phyloP scores from a whole-genome alignment of 2,797 vertebrate species.

The Triplophysa yarkandensis region DNA sequence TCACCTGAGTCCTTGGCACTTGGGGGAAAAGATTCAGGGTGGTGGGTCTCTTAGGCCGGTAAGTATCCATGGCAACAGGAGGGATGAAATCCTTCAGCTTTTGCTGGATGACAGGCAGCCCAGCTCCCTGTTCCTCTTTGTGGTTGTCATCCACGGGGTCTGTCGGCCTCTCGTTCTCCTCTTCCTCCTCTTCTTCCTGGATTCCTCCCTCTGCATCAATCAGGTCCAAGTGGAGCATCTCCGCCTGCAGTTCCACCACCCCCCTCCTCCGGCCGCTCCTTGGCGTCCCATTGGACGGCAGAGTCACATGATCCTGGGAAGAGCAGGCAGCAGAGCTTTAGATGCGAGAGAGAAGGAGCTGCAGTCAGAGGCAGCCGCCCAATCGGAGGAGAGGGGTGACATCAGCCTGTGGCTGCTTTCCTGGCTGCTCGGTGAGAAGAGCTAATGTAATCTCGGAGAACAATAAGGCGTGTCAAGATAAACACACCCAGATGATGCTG shows the following conservation, averaged over 20 bases:
- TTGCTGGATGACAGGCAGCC: conserved; percentile 61
- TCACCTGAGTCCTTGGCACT: conserved; percentile 93
- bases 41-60: conserved; percentile 93
- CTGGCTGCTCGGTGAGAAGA: conserved; percentile 50
- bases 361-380: conserved; percentile 58
- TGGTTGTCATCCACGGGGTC: conserved; percentile 56
- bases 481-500: conserved; percentile 4
- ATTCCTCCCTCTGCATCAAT: conserved; percentile 82
- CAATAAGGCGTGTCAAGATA: conserved; percentile 51
- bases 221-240: conserved; percentile 89
- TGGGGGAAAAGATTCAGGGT: conserved; percentile 95
- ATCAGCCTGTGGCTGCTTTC: conserved; percentile 64
- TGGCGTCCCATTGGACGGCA: conserved; percentile 69
- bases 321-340: conserved; percentile 60
- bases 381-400: conserved; percentile 73
- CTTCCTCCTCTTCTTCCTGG: conserved; percentile 64
- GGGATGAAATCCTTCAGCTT: conserved; percentile 61
- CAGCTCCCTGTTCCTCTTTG: conserved; percentile 55
- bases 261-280: conserved; percentile 70
- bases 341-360: conserved; percentile 50
- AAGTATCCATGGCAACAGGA: conserved; percentile 84
- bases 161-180: conserved; percentile 73
- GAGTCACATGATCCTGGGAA: conserved; percentile 81
- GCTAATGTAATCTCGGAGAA: conserved; percentile 59
- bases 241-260: conserved; percentile 79